These are phyloP conservation scores for Pteropus alecto DNA, from an alignment of 2,113 vertebrate genomes.

Conservation along the genomic window DNA sequence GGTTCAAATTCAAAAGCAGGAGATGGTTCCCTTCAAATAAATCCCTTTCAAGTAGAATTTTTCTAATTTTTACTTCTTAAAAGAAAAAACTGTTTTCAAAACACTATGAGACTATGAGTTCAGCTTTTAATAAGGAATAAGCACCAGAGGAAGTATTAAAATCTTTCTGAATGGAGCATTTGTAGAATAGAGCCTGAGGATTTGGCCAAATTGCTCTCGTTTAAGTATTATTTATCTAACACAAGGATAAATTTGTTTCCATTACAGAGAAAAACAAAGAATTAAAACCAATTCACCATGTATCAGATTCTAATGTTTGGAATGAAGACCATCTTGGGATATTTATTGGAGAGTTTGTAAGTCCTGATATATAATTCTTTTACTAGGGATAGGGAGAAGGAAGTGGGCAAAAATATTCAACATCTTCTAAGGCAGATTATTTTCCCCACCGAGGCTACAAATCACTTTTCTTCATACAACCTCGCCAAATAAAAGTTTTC, in stretches of 20 bases:
- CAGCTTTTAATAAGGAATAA: not conserved
- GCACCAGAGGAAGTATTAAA: not conserved
- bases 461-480: not conserved
- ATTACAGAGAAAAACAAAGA: not conserved
- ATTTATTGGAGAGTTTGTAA: not conserved
- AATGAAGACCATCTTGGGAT: not conserved
- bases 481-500: not conserved
- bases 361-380: not conserved
- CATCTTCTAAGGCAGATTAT: not conserved
- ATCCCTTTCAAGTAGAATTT: not conserved
- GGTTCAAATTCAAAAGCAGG: not conserved
- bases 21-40: not conserved
- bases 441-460: not conserved
- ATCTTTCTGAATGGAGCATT: not conserved
- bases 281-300: not conserved
- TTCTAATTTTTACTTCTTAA: not conserved
- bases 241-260: not conserved
- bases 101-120: not conserved
- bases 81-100: slow-evolving; percentile 12
- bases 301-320: not conserved
- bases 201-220: not conserved
- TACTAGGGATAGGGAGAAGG: not conserved
- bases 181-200: not conserved
- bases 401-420: not conserved
- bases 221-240: not conserved